Evolutionary conservation across 2,888 invertebrate species (phyloP), one percentile per base, ranked within the genome.

Genomic region (Acholoe squamosa): DNA sequence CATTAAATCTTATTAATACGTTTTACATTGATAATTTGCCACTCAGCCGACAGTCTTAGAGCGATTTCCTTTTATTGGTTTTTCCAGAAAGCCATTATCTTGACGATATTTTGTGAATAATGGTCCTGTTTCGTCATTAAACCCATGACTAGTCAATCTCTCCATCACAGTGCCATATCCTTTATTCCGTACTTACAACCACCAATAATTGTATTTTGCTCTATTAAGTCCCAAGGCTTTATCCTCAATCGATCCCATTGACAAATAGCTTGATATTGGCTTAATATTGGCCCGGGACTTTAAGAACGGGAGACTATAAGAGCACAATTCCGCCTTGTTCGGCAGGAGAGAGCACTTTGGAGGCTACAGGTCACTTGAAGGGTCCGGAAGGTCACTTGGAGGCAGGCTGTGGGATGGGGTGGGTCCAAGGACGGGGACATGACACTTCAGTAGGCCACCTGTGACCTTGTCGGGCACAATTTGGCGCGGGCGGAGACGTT

Each of bases 1-100:
- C 61, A 61, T 61, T 61, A 61, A 61, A 61, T 61, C 61, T 61
- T 61, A 61, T 61, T 61, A 61, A 61, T 61, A 61, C 61, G 61
- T 61, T 61, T 61, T 61, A 61, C 61, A 61, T 61, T 61, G 61
- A 61, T 61, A 61, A 61, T 61, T 61, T 61, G 61, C 61, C 61
- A 61, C 61, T 61, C n/a, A 19, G 61, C 61, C n/a, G 61, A 61
- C 61, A 61, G 3, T 61, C 61, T 61, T 61, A 61, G 61, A 61
- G 61, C n/a, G 19, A 19, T 61, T 61, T 61, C 22, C 61, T 61
- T 61, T 61, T 61, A 61, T 61, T 61, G 61, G n/a, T n/a, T n/a
- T 19, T 14, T 61, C 22, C 19, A 61, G 19, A 61, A 61, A 61
- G 61, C 19, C 22, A 19, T 19, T 61, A 61, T 61, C 61, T 19